A percentile compares a stretch with the other conserved stretches of the same genome.
Conservation (phyloP, 2,797 vertebrate genomes). For the Clarias fuscus region DNA sequence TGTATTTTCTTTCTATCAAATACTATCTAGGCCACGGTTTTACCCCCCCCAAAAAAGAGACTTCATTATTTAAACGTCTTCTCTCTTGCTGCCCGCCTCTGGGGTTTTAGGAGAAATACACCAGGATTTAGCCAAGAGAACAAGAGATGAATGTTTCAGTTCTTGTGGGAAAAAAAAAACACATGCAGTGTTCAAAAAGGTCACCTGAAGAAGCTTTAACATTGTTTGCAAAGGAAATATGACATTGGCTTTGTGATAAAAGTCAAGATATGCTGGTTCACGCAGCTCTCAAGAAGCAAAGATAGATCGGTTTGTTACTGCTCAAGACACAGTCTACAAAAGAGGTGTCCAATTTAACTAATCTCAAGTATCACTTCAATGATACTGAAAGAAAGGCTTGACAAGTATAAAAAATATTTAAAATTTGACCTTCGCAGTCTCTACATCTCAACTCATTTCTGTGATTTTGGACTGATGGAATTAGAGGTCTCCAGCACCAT, state of each 20-base stretch:
- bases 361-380: too few relatives aligned
- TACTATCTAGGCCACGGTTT: slow-evolving; percentile 49
- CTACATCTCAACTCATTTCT: neutral
- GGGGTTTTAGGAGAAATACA: slow-evolving; percentile 51
- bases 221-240: slow-evolving; percentile 25
- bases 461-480: neutral
- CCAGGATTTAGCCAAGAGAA: slow-evolving; percentile 37
- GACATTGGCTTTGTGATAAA: slow-evolving; percentile 1
- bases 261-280: slow-evolving; percentile 1
- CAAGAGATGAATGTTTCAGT: slow-evolving; percentile 42
- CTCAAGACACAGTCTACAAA: neutral
- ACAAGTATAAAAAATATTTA: neutral
- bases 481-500: neutral
- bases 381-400: neutral
- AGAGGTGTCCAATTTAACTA: neutral
- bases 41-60: slow-evolving; percentile 33
- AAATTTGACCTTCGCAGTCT: neutral
- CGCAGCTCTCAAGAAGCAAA: neutral
- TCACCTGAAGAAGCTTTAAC: slow-evolving; percentile 22
- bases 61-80: slow-evolving; percentile 58
- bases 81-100: slow-evolving; percentile 48
- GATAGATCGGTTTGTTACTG: slow-evolving; percentile 7
- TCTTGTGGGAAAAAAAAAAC: slow-evolving; percentile 22
- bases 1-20: slow-evolving; percentile 36
- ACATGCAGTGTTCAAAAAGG: slow-evolving; percentile 36